These are phyloP conservation scores for human (Homo sapiens) DNA, from an alignment of 2,113 vertebrate species.

Conservation along the genomic window GRCh38 chr14:73468501-73469000, in stretches of 20 bases:
- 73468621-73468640: constrained; percentile 37
- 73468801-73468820: background rate
- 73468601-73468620: constrained; percentile 20
- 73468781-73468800: background rate
- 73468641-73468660: background rate
- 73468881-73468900: background rate
- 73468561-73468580: background rate
- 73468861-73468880: constrained; percentile 4
- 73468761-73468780: background rate
- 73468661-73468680: background rate
- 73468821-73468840: background rate
- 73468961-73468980: constrained; percentile 52
- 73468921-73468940: constrained; percentile 6
- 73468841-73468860: constrained; percentile 9
- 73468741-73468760: background rate
- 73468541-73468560: background rate
- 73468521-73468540: background rate
- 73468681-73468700: background rate
- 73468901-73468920: background rate
- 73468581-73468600: background rate
- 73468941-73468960: background rate
- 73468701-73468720: background rate
- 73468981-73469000: constrained; percentile 8
- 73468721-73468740: background rate
- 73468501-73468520: background rate